phyloP scores from a whole-genome alignment of 2,888 invertebrate species.

The Orthosia cruda region DNA sequence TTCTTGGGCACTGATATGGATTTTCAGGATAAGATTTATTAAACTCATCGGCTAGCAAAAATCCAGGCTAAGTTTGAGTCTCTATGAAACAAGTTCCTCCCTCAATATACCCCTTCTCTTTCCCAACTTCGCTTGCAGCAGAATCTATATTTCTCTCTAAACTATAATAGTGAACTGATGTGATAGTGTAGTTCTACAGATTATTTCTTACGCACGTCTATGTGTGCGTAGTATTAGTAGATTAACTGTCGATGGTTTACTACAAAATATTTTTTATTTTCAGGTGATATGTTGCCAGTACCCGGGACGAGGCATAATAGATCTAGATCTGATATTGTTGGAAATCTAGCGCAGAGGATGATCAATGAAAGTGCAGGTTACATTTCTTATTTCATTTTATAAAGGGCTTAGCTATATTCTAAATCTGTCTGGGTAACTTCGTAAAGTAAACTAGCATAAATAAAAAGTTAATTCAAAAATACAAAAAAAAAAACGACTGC shows the following conservation, averaged over 20 bases:
- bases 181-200: slow-evolving; percentile 66
- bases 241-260: neutral
- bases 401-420: neutral
- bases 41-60: too few species aligned
- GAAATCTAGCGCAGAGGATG: slow-evolving; percentile 86
- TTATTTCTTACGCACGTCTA: slow-evolving; percentile 61
- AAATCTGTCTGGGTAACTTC: too few species aligned
- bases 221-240: slow-evolving; percentile 64
- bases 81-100: neutral
- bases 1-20: too few species aligned
- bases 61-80: neutral
- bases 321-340: slow-evolving; percentile 88
- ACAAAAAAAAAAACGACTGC: too few species aligned
- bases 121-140: slow-evolving; percentile 52
- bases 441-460: too few species aligned
- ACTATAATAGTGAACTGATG: slow-evolving; percentile 60
- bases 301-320: slow-evolving; percentile 86
- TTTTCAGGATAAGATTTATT: too few species aligned
- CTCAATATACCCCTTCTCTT: neutral
- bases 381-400: slow-evolving; percentile 18
- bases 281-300: slow-evolving; percentile 84
- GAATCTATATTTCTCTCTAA: slow-evolving; percentile 43
- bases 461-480: too few species aligned
- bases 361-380: slow-evolving; percentile 87
- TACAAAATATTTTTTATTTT: slow-evolving; percentile 59